Base-by-base conservation (phyloP, 2,888 invertebrate genomes). In the Lithophane ornitopus region DNA sequence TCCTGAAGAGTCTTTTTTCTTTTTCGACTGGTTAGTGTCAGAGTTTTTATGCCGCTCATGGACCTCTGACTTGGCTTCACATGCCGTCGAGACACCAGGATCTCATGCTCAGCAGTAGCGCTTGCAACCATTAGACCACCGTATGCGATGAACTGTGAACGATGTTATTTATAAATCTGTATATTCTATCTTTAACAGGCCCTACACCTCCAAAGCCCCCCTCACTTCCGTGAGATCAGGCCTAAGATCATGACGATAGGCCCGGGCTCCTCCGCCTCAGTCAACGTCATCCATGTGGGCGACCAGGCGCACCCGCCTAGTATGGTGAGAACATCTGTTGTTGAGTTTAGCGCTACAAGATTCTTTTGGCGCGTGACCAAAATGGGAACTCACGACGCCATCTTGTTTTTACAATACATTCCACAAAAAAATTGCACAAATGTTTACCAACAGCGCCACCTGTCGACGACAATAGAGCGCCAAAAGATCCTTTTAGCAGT, bases 271-370 rank as follows among this genome's bases (percentile, higher is more conserved):
- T 84, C 90, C 46, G 93, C 95, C 0, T 89, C 94, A 0, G 94
- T 95, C 71, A 95, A 95, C 85, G 94, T 95, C 26, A 94, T 95
- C 71, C 95, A 95, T 65, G 94, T 95, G 0, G 93, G 93, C 0
- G 95, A 95, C 4, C 87, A 91, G 28, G 90, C 91, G 6, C 91
- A 90, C 86, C 19, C 80, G n/a, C 28, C 49, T 52, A 76, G 16
- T n/a, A 44, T 80, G 80, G 91, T 89, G n/a, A 77, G 78, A 71
- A 39, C 76, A 69, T 52, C 58, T 80, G 16, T 16, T 66, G n/a
- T 26, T 16, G 0, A 66, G 16, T 44, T 12, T 34, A 19, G 12
- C 8, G 28, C 19, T 28, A 16, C 9, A 3, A 28, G 58, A 8
- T 26, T 49, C 19, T 56, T 56, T 8, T 26, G 1, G 16, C 16